Conservation (phyloP, 2,797 vertebrate species). For the Sebastolobus altivelis region DNA sequence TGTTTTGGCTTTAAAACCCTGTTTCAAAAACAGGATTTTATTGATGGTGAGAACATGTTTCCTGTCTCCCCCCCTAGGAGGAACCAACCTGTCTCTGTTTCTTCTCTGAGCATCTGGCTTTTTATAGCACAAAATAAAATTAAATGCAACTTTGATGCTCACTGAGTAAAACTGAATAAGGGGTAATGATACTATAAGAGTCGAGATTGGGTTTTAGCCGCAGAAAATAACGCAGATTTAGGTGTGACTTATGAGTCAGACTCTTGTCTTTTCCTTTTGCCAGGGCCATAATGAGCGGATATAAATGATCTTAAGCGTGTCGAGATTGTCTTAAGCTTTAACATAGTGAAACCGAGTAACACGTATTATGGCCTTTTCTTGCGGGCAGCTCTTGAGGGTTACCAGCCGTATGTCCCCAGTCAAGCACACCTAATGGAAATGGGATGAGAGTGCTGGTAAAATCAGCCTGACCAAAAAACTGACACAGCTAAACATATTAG, state of each 20-base stretch:
- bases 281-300: slow-evolving; percentile 45
- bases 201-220: not conserved
- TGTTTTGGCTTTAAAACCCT: slow-evolving; percentile 10
- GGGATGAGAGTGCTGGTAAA: slow-evolving; percentile 48
- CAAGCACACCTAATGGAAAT: slow-evolving; percentile 56
- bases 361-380: slow-evolving; percentile 57
- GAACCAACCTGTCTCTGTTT: slow-evolving; percentile 62
- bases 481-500: slow-evolving; percentile 2
- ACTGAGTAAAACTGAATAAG: slow-evolving; percentile 43
- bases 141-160: slow-evolving; percentile 54
- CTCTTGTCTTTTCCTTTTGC: slow-evolving; percentile 12
- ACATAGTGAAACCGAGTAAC: slow-evolving; percentile 57
- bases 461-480: slow-evolving; percentile 25
- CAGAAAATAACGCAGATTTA: slow-evolving; percentile 21
- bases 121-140: slow-evolving; percentile 55
- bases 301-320: slow-evolving; percentile 43
- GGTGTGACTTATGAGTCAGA: slow-evolving; percentile 17
- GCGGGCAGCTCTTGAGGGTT: slow-evolving; percentile 65
- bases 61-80: slow-evolving; percentile 49
- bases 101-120: slow-evolving; percentile 67
- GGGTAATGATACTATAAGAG: slow-evolving; percentile 12
- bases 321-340: slow-evolving; percentile 57
- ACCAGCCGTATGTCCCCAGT: slow-evolving; percentile 72
- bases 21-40: slow-evolving; percentile 47
- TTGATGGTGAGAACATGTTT: slow-evolving; percentile 48